Base-by-base conservation (phyloP, 2,797 vertebrate genomes). In the Aselliscus stoliczkanus region DNA sequence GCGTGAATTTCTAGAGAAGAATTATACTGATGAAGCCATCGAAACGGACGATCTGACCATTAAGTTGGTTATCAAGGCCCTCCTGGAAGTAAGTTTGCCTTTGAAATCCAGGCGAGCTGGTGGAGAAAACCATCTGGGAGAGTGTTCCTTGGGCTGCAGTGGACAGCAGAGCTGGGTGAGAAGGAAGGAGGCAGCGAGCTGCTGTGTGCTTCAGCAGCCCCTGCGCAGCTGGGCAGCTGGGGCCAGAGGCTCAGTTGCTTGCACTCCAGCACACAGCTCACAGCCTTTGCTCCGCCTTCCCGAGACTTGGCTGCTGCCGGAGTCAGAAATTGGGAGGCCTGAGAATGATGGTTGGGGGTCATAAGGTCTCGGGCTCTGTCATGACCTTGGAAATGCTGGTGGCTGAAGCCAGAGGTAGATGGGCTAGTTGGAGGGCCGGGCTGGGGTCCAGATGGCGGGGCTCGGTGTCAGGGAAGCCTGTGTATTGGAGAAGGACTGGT, bases 1-100 rank as follows among this genome's bases (percentile, higher is more conserved):
- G 69, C 98, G 99, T 0, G 99, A 99, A 86, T 99, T 99, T 97
- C 97, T 99, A 94, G 99, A 99, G 97, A 99, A 99, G 81, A 99
- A 99, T 93, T 99, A 99, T 18, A 99, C 99, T 0, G 99, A 99
- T 1, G 99, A 99, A 90, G 99, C 99, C 91, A 99, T 99, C 7
- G 99, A 99, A 88, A 99, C 99, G 0, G 99, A 99, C 4, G 98
- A 98, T 42, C 94, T 99, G 72, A 98, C 98, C 42, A 98, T 99
- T 69, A 99, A 99, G 96, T 98, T 99, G 56, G 98, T 99, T 18
- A 99, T 99, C 97, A 99, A 98, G 97, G 99, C 99, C 27, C 98
- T 99, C 20, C 98, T 99, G 0, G 99, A 99, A 98, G 99, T 99
- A 76, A 97, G 98, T 91, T 17, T 52, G n/a, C 15, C 7, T 25